Evolutionary conservation across 2,113 vertebrate species (phyloP).

Genomic region (Heterotilapia buettikoferi): DNA sequence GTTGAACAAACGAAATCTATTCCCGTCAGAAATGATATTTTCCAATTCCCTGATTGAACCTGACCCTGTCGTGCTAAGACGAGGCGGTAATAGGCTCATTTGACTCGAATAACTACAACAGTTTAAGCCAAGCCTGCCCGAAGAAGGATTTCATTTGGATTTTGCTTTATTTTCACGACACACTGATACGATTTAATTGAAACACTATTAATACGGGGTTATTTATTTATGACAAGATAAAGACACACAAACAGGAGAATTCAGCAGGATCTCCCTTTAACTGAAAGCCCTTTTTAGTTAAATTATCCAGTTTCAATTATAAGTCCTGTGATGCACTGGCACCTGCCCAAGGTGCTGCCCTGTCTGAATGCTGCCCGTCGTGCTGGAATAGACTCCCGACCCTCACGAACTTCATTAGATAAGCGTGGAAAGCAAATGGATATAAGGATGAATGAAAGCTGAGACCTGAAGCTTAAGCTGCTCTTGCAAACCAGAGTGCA

Average conservation of each 20-base stretch:
- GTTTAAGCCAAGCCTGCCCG: background rate
- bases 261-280: background rate
- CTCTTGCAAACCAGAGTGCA: background rate
- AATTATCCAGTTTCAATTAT: background rate
- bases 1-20: constrained; percentile 69
- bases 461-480: background rate
- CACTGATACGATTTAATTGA: background rate
- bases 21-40: constrained; percentile 64
- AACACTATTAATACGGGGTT: background rate
- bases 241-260: background rate
- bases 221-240: background rate
- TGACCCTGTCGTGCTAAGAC: constrained; percentile 21
- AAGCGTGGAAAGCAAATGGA: background rate
- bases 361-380: background rate
- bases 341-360: background rate
- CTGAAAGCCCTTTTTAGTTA: background rate
- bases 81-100: constrained; percentile 49
- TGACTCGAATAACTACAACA: constrained; percentile 3
- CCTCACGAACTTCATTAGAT: background rate
- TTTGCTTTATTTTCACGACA: background rate
- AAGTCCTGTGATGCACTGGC: background rate
- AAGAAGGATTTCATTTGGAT: background rate
- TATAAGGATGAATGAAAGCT: background rate
- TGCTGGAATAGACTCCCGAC: background rate
- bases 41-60: constrained; percentile 63